Conservation (phyloP, 2,797 vertebrate genomes). For the Trichosurus vulpecula region DNA sequence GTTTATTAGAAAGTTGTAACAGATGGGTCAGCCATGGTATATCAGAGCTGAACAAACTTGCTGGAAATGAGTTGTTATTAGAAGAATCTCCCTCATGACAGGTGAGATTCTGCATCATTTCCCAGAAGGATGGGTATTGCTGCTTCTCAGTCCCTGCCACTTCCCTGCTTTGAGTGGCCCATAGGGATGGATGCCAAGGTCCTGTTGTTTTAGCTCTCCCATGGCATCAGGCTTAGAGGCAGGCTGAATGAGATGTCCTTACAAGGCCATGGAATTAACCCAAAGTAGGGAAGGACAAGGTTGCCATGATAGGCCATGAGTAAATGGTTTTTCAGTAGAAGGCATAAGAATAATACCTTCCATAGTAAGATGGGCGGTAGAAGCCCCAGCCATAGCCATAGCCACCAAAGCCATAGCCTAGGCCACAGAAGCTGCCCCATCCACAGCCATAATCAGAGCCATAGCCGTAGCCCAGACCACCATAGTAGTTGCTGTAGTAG, state of each 20-base stretch:
- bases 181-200: neutral
- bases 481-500: neutral
- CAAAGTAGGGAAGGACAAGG: neutral
- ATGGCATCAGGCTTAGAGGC: neutral
- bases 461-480: neutral
- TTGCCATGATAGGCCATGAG: rapidly evolving
- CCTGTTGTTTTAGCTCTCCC: neutral
- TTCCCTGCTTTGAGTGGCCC: neutral
- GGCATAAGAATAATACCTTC: conserved; percentile 6
- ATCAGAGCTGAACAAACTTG: neutral
- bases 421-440: neutral
- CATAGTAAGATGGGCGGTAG: neutral
- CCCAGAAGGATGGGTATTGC: neutral
- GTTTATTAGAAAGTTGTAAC: neutral
- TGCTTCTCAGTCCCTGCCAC: neutral
- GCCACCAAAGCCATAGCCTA: neutral
- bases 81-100: neutral
- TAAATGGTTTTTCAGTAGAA: conserved; percentile 29
- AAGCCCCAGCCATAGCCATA: neutral
- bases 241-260: neutral
- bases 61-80: neutral
- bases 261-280: neutral
- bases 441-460: neutral
- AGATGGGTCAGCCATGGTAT: neutral
- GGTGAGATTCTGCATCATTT: neutral